These are phyloP conservation scores for Phymastichus coffea DNA, from an alignment of 1,140 invertebrate species.

Conservation along the genomic window DNA sequence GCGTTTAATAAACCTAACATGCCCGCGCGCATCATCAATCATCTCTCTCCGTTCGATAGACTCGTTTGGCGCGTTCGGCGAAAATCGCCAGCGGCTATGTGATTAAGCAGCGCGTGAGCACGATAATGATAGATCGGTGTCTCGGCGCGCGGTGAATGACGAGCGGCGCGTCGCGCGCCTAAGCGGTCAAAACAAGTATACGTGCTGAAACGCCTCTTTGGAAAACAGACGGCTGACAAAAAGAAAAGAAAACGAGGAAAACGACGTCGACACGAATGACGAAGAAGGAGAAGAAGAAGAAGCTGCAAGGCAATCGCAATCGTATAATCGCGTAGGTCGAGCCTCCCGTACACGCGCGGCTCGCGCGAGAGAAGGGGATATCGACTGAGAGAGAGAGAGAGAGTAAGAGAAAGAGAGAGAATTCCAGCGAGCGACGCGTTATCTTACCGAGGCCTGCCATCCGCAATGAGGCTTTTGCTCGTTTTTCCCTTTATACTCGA, in stretches of 20 bases:
- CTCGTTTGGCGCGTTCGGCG: no score
- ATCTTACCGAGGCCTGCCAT: conserved; percentile 33
- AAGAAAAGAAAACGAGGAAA: neutral
- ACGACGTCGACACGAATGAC: neutral
- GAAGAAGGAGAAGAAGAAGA: neutral
- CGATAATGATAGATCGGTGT: conserved; percentile 3
- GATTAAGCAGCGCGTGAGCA: neutral
- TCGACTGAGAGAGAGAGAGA: no score
- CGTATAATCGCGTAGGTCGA: conserved; percentile 20
- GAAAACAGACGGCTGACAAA: no score
- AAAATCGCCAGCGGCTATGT: neutral
- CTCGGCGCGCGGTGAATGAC: neutral
- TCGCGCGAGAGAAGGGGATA: no score
- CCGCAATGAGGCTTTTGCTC: conserved; percentile 30
- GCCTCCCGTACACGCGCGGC: no score
- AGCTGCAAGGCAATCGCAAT: conserved; percentile 3
- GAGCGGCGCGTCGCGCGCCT: no score
- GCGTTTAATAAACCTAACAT: no score
- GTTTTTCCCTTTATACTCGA: conserved; percentile 4
- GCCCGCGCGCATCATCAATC: no score
- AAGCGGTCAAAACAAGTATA: no score
- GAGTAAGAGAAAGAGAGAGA: no score
- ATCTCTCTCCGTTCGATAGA: no score
- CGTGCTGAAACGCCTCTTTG: no score
- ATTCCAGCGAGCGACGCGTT: conserved; percentile 20